phyloP scores from a whole-genome alignment of 2,113 vertebrate species.

The Copsychus sechellarum region DNA sequence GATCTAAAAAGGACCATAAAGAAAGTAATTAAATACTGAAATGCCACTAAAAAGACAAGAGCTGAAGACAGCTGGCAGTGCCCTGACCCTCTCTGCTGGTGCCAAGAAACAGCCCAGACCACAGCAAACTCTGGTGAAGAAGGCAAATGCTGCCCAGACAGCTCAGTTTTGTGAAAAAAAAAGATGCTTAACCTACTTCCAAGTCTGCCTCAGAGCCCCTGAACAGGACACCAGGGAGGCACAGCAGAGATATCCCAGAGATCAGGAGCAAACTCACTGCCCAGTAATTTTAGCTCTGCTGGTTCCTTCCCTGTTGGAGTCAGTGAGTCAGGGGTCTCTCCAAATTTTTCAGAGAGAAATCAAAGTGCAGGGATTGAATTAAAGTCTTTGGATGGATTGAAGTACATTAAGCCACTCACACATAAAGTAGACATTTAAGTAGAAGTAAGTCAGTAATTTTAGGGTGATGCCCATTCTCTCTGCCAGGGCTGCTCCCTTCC shows the following conservation, averaged over 20 bases:
- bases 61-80: background rate
- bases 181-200: background rate
- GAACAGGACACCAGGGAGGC: background rate
- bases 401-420: no score
- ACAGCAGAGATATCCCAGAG: background rate
- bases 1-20: background rate
- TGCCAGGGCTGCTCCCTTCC: background rate
- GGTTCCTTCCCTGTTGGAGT: background rate
- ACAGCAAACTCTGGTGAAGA: background rate
- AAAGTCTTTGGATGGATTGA: no score
- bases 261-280: background rate
- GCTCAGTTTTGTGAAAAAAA: background rate
- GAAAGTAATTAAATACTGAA: background rate
- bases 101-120: background rate
- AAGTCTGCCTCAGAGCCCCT: background rate
- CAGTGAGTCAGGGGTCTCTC: no score
- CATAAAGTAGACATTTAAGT: no score
- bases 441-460: no score
- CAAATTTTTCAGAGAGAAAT: no score
- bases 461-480: background rate
- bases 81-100: background rate
- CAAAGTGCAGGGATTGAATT: no score
- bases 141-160: background rate
- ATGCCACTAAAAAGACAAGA: background rate
- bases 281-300: accelerated